Evolutionary conservation across 2,888 invertebrate species (phyloP), one percentile per base, ranked within the genome.

Genomic region (Callimorpha dominula): DNA sequence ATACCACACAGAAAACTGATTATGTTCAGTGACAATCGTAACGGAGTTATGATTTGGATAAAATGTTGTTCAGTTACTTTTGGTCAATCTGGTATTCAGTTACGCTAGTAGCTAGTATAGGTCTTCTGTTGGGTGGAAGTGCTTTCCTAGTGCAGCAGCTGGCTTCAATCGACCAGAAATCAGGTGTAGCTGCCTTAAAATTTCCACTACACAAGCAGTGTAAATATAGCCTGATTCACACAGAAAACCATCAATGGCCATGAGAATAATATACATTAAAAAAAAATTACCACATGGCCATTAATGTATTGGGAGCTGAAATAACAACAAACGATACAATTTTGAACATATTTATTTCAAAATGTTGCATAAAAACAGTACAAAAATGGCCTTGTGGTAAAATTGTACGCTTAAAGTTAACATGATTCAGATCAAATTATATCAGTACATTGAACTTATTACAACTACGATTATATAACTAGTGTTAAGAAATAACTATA

Each of bases 371-470:
- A 89, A 91, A 88, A 84, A 87, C 88, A 89, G 90, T 94, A 95
- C 91, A 95, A 91, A 92, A 94, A 94, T 95, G 95, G 95, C 95
- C 95, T 78, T 91, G 94, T 94, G 93, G 93, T 94, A 89, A 87
- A 89, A 88, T 86, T 86, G 83, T 77, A 77, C 20, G 57, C 79
- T 81, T 85, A 85, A 68, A 74, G 73, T 71, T 81, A 78, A 78
- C 68, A 82, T 69, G 52, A 78, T 75, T 72, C 73, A 80, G 77
- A 81, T 83, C 70, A 71, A 79, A 75, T 67, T 54, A 66, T 71
- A 75, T 78, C 76, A 77, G 76, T 77, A 75, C 79, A 78, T 77
- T 71, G 60, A 69, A 78, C 86, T 85, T 87, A 88, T 11, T 77
- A 63, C 68, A 72, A 40, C 73, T 78, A 70, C 65, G 72, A 80